Conservation (phyloP, 2,113 vertebrate genomes). For the Tylochromis polylepis region DNA sequence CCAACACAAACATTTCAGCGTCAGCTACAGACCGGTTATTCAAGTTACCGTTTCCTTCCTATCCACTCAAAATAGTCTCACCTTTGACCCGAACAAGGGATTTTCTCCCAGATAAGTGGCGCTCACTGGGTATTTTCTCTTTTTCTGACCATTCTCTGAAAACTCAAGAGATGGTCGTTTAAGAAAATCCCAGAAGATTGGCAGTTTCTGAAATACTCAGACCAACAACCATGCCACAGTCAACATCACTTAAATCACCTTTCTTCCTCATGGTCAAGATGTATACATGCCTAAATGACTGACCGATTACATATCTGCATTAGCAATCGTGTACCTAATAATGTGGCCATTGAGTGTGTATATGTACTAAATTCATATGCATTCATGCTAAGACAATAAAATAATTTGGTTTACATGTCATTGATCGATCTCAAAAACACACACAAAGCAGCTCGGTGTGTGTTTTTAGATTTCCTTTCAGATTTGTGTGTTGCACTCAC, state of each 20-base stretch:
- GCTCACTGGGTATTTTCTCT: neutral
- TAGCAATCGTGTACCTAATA: neutral
- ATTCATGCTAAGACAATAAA: neutral
- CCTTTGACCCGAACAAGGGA: neutral
- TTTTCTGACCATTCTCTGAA: neutral
- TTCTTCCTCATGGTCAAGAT: neutral
- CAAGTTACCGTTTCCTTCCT: neutral
- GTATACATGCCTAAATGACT: neutral
- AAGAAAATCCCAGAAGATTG: neutral
- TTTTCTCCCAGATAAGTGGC: neutral
- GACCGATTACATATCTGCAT: neutral
- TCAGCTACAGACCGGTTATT: too few species aligned
- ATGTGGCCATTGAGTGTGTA: neutral
- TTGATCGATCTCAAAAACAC: neutral
- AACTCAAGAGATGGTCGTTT: neutral
- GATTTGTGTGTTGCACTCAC: conserved; percentile 6
- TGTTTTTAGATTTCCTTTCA: neutral
- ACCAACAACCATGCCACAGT: neutral
- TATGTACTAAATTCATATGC: neutral
- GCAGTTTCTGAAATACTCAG: neutral
- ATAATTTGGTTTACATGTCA: neutral
- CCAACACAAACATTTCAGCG: too few species aligned
- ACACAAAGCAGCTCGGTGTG: neutral
- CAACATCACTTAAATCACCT: neutral
- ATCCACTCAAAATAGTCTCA: neutral